phyloP scores from a whole-genome alignment of 2,113 vertebrate genomes.

The Lontra canadensis region DNA sequence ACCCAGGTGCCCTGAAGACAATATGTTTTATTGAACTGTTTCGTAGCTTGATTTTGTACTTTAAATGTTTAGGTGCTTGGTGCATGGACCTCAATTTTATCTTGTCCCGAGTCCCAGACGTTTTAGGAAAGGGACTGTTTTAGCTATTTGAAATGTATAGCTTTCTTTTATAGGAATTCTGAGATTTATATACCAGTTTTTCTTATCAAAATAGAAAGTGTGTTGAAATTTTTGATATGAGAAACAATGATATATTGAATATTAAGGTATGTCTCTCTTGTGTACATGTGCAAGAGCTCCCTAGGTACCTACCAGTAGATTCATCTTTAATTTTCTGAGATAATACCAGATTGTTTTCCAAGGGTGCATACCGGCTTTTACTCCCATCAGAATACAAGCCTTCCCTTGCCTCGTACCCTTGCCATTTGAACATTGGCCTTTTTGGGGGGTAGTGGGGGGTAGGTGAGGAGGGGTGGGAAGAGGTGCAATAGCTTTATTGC shows the following conservation, averaged over 20 bases:
- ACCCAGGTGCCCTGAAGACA: background rate
- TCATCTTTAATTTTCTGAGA: background rate
- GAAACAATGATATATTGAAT: background rate
- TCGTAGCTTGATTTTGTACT: background rate
- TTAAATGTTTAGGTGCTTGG: background rate
- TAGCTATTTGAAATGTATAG: background rate
- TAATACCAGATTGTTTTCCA: background rate
- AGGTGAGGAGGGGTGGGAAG: background rate
- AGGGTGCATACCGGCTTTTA: background rate
- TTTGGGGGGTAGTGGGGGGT: accelerated
- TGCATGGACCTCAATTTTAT: background rate
- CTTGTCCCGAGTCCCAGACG: background rate
- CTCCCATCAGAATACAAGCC: background rate
- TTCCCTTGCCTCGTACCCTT: background rate
- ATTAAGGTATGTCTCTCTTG: background rate
- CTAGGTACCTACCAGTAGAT: background rate
- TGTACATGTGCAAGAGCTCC: background rate
- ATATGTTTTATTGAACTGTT: background rate
- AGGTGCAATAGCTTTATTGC: background rate
- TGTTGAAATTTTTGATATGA: background rate
- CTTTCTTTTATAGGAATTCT: background rate
- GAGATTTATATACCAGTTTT: background rate
- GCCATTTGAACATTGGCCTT: background rate
- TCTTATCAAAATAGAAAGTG: background rate
- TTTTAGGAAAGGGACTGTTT: background rate